Evolutionary conservation across 2,113 vertebrate genomes (phyloP).

Genomic region (Myiagra hebetior): DNA sequence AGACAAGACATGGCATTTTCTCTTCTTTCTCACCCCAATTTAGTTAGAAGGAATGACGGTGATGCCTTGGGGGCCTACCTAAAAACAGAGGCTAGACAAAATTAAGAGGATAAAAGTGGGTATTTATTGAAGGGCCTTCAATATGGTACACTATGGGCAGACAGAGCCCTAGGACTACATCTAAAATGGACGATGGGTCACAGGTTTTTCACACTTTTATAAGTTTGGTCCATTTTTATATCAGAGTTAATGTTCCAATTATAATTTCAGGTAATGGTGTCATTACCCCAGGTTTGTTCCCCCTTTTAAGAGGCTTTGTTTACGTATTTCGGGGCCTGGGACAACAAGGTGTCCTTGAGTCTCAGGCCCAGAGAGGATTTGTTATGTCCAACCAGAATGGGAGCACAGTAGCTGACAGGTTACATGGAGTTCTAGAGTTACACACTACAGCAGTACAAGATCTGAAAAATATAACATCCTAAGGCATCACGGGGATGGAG

Average conservation of each 20-base stretch:
- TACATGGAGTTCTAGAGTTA: neutral
- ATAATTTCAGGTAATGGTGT: neutral
- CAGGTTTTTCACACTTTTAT: neutral
- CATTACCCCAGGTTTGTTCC: neutral
- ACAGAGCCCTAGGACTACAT: neutral
- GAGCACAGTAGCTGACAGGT: neutral
- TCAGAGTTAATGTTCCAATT: neutral
- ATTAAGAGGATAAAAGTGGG: neutral
- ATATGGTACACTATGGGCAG: neutral
- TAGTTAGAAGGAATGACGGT: neutral
- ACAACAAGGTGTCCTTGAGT: neutral
- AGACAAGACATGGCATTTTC: neutral
- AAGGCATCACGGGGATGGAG: neutral
- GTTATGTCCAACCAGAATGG: neutral
- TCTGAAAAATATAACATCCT: neutral
- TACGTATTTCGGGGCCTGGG: neutral
- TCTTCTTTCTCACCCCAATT: neutral
- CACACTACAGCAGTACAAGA: neutral
- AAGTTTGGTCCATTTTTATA: neutral
- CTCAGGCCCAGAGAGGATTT: neutral
- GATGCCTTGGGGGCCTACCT: neutral
- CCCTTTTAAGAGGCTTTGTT: neutral
- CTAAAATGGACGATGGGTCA: neutral
- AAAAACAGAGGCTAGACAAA: neutral
- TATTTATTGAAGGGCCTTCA: neutral